Base-by-base conservation (phyloP, 64 coral and sea anemone genomes). In the Montipora cactus region DNA sequence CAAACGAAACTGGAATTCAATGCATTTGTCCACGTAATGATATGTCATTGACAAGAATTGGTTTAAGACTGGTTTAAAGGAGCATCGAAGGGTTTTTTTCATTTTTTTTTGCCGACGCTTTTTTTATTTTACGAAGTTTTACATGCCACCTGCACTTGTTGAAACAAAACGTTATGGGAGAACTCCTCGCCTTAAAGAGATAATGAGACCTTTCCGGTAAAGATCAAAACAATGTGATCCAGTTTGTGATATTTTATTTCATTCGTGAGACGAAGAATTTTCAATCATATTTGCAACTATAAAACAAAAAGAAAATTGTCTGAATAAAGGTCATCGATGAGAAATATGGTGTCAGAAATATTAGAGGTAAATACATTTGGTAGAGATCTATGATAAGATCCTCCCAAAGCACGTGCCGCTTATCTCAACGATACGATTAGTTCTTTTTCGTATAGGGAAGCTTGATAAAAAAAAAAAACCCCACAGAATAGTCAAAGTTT, bases 331-430 rank as follows among this genome's bases (percentile, higher is more conserved):
- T 57, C 64, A n/a, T 12, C 16, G 8, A 4, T 68, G 12, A 68
- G 64, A 68, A 18, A n/a, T n/a, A 18, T 68, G 68, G 68, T 71
- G 68, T 21, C 68, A 23, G 5, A 21, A 21, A 21, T 71, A 23
- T 71, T 21, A 76, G 74, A 76, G 74, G 7, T 76, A 76, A 76
- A 76, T 76, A 76, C 74, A 47, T 76, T 74, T 74, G 21, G 6
- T 11, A 74, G 3, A 57, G 71, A 74, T 74, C 21, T 37, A 37
- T 25, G 71, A 46, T 76, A 44, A 76, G 74, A 13, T 49, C 44
- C 44, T 78, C 15, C 46, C 76, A 18, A 18, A 49, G 76, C 76
- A 78, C 46, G 76, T 78, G 76, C 76, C 76, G 76, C 76, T 78
- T 77, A 77, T 48, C 75, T 77, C 14, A 77, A 44, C 64, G 12